Percentiles rank a stretch among this genome's conserved stretches.
Evolutionary conservation across 2,113 vertebrate species (phyloP).

Genomic region (Rutilus rutilus): DNA sequence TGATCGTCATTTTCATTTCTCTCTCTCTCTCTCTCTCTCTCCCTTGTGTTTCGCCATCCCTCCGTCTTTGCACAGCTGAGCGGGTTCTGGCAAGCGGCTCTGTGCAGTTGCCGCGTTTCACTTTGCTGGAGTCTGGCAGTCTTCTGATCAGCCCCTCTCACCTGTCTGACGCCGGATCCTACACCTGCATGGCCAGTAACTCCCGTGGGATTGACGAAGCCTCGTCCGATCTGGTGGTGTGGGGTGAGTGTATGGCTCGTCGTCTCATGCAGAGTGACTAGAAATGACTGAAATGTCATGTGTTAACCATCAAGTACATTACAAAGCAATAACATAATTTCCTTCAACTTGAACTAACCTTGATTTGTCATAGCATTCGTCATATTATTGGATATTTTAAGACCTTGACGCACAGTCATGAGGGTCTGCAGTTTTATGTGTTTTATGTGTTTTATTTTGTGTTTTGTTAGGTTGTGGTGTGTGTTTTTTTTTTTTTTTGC

Average conservation of each 20-base stretch:
- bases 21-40: slow-evolving; percentile 28
- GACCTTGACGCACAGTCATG: neutral
- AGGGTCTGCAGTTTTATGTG: neutral
- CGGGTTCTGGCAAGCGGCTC: slow-evolving; percentile 95
- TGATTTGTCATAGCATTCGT: neutral
- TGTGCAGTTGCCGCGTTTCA: slow-evolving; percentile 93
- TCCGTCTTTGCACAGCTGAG: slow-evolving; percentile 80
- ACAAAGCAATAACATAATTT: neutral
- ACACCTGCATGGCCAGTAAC: slow-evolving; percentile 95
- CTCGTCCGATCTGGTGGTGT: slow-evolving; percentile 88
- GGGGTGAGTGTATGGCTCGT: slow-evolving; percentile 81
- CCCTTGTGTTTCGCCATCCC: slow-evolving; percentile 55
- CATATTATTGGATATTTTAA: neutral
- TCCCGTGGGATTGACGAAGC: slow-evolving; percentile 94
- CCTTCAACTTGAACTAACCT: neutral
- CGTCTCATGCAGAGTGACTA: neutral
- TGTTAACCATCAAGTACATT: neutral
- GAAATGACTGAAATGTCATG: neutral
- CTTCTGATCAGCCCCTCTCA: slow-evolving; percentile 91
- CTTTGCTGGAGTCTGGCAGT: slow-evolving; percentile 93
- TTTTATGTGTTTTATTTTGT: too few relatives aligned
- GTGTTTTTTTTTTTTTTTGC: too few relatives aligned
- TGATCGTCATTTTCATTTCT: slow-evolving; percentile 40
- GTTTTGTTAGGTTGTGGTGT: too few relatives aligned
- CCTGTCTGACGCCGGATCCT: slow-evolving; percentile 87